phyloP scores from a whole-genome alignment of 2,888 invertebrate genomes.

The Cheilosia variabilis region DNA sequence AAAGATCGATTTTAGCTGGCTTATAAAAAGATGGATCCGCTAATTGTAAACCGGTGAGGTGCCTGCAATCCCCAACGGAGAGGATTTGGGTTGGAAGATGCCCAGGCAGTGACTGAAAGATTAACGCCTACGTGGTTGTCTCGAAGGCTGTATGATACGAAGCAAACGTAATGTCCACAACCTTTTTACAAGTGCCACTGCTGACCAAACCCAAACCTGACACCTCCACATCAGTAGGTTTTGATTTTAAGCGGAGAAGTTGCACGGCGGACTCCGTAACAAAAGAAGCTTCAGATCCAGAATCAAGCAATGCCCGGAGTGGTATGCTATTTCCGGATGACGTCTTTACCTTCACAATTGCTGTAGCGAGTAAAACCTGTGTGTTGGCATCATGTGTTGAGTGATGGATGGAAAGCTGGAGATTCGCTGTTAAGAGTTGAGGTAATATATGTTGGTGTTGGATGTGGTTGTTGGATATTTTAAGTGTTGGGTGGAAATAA shows the following conservation, averaged over 20 bases:
- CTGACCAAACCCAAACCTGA: slow-evolving; percentile 44
- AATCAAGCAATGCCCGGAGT: slow-evolving; percentile 29
- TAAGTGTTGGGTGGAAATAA: not conserved
- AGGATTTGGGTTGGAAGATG: too few relatives aligned
- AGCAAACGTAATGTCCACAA: too few relatives aligned
- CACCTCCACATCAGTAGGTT: slow-evolving; percentile 15
- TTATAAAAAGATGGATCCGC: too few relatives aligned
- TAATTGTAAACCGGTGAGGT: too few relatives aligned
- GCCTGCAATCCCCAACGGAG: too few relatives aligned
- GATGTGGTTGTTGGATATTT: not conserved
- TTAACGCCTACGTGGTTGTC: slow-evolving; percentile 17
- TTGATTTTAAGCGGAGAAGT: slow-evolving; percentile 2
- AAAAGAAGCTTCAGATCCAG: slow-evolving; percentile 37
- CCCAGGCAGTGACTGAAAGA: too few relatives aligned
- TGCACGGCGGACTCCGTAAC: slow-evolving; percentile 25
- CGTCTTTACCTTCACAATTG: slow-evolving; percentile 19
- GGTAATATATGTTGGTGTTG: not conserved
- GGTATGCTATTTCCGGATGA: not conserved
- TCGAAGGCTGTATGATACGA: not conserved
- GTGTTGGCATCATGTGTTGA: not conserved
- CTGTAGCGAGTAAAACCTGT: too few relatives aligned
- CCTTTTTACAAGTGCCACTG: slow-evolving; percentile 15
- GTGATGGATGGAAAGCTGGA: not conserved
- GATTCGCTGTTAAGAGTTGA: not conserved
- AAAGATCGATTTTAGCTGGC: too few relatives aligned